Conservation (phyloP, 2,888 invertebrate genomes). For the Oligia fasciuncula region DNA sequence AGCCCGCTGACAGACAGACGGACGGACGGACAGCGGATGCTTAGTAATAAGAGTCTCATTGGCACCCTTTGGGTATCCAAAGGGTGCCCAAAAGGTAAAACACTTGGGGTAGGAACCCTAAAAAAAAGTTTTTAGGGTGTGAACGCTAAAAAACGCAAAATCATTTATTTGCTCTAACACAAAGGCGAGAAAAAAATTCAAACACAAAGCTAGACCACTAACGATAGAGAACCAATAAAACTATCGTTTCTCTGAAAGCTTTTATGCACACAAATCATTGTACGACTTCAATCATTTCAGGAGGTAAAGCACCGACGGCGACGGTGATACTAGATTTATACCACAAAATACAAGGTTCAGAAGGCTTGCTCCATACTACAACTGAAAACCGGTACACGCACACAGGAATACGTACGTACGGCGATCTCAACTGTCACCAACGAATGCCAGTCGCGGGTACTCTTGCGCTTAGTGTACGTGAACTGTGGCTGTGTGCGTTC, state of each 20-base stretch:
- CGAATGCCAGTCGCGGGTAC: not conserved
- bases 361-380: not conserved
- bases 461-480: not conserved
- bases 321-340: constrained; percentile 30
- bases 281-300: constrained; percentile 32
- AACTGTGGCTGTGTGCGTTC: not conserved
- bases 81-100: not conserved
- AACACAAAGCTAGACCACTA: constrained; percentile 27
- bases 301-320: constrained; percentile 5
- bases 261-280: constrained; percentile 23
- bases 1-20: not conserved
- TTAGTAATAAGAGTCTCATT: not conserved
- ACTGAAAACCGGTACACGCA: not conserved
- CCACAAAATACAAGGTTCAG: not conserved
- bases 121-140: not conserved
- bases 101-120: not conserved
- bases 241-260: constrained; percentile 24
- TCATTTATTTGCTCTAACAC: constrained; percentile 27
- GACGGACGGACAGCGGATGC: not conserved
- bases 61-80: not conserved
- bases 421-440: not conserved
- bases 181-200: not conserved
- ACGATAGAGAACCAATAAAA: constrained; percentile 23
- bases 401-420: too few species aligned
- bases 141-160: not conserved